Conservation (phyloP, 2,888 invertebrate species). For the Merodon equestris region DNA sequence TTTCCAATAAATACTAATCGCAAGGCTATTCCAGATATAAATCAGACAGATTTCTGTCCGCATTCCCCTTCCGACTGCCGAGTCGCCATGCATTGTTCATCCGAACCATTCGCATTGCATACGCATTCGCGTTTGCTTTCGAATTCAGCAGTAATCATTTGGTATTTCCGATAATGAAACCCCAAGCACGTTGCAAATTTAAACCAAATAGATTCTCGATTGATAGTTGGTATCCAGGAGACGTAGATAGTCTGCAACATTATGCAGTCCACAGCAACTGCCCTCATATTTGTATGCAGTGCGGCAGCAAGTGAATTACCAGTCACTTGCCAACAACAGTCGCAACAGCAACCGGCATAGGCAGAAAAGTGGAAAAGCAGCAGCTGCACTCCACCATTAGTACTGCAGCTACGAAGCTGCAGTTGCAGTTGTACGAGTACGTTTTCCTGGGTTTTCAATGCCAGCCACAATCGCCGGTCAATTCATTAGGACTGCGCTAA, state of each 20-base stretch:
- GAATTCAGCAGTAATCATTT: conserved; percentile 12
- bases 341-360: not conserved
- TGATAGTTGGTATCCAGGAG: conserved; percentile 65
- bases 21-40: conserved; percentile 61
- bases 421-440: conserved; percentile 23
- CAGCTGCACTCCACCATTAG: conserved; percentile 48
- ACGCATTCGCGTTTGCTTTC: conserved; percentile 38
- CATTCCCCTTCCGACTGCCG: not conserved
- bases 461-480: conserved; percentile 64
- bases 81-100: conserved; percentile 42
- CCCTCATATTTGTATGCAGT: conserved; percentile 58
- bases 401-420: no score
- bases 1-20: conserved; percentile 62
- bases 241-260: conserved; percentile 44
- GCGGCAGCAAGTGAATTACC: conserved; percentile 67
- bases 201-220: conserved; percentile 67
- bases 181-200: conserved; percentile 63
- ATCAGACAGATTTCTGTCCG: conserved; percentile 41
- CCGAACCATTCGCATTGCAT: conserved; percentile 8
- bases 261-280: conserved; percentile 20
- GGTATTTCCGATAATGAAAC: conserved; percentile 46
- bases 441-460: conserved; percentile 63
- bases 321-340: conserved; percentile 57
- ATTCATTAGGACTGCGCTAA: conserved; percentile 68
- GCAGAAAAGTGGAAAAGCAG: not conserved